These are phyloP conservation scores for Protonibea diacanthus DNA, from an alignment of 2,797 vertebrate species.

Conservation along the genomic window DNA sequence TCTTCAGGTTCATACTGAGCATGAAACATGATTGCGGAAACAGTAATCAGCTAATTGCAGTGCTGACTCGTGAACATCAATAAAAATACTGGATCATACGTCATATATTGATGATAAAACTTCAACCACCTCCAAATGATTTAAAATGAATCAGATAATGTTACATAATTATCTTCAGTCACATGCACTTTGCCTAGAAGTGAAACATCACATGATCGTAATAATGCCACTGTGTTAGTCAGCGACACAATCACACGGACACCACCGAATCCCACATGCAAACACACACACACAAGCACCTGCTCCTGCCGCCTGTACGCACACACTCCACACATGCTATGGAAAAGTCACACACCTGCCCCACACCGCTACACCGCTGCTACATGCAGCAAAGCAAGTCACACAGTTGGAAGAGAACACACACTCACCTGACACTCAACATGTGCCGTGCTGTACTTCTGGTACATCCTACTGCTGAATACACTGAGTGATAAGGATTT, in stretches of 20 bases:
- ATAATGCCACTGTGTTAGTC: neutral
- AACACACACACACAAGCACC: conserved; percentile 28
- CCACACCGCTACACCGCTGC: conserved; percentile 34
- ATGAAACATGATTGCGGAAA: neutral
- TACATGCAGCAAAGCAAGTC: conserved; percentile 31
- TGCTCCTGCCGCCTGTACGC: conserved; percentile 6
- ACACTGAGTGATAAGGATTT: conserved; percentile 38
- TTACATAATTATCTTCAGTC: neutral
- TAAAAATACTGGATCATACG: neutral
- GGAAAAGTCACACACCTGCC: conserved; percentile 64
- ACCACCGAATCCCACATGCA: neutral
- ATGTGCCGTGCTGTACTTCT: conserved; percentile 8
- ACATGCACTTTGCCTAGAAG: conserved; percentile 6
- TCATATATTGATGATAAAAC: conserved; percentile 1
- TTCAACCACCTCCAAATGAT: neutral
- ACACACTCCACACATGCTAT: conserved; percentile 23
- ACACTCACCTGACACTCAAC: conserved; percentile 60
- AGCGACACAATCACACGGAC: conserved; percentile 2
- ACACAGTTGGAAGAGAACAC: conserved; percentile 52
- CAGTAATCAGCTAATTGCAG: conserved; percentile 3
- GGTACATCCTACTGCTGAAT: conserved; percentile 38
- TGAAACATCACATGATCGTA: conserved; percentile 4
- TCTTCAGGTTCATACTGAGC: neutral
- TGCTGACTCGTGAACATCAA: neutral
- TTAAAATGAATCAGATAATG: conserved; percentile 5